A percentile compares a stretch with the other conserved stretches of the same genome.
Conservation (phyloP, 2,888 invertebrate genomes). For the Ochropleura plecta region DNA sequence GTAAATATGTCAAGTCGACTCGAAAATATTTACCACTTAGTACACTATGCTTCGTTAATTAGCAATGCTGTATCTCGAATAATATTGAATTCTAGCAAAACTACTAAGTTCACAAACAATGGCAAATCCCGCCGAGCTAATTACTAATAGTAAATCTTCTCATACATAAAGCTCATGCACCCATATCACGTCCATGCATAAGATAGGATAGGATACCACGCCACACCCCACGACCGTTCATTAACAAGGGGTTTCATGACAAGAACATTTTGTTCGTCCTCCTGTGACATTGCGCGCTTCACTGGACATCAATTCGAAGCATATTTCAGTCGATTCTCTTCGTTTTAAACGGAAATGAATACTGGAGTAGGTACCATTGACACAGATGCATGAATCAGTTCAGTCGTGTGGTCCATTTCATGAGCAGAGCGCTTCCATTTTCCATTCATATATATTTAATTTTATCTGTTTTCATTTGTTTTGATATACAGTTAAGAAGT, state of each 20-base stretch:
- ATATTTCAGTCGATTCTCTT: slow-evolving; percentile 11
- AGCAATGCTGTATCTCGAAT: not conserved
- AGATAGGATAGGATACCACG: not conserved
- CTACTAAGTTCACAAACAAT: not conserved
- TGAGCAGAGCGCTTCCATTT: not conserved
- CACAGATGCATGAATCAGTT: slow-evolving; percentile 24
- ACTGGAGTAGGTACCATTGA: slow-evolving; percentile 2
- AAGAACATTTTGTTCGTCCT: not conserved
- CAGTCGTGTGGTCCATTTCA: not conserved
- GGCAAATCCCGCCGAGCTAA: not conserved
- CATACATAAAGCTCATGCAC: not conserved
- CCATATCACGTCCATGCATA: not conserved
- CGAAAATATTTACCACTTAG: not conserved
- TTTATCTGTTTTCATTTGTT: no score
- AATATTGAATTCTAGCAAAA: no score
- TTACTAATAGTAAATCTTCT: not conserved
- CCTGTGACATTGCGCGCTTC: slow-evolving; percentile 7
- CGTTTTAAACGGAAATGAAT: slow-evolving; percentile 29
- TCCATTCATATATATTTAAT: no score
- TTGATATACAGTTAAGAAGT: no score
- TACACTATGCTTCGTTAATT: not conserved
- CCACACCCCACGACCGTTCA: not conserved
- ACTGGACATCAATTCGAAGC: slow-evolving; percentile 14
- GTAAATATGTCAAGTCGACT: no score
- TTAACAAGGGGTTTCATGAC: not conserved